Conservation (phyloP, 1,140 invertebrate species). For the Brachionus rotundiformis region DNA sequence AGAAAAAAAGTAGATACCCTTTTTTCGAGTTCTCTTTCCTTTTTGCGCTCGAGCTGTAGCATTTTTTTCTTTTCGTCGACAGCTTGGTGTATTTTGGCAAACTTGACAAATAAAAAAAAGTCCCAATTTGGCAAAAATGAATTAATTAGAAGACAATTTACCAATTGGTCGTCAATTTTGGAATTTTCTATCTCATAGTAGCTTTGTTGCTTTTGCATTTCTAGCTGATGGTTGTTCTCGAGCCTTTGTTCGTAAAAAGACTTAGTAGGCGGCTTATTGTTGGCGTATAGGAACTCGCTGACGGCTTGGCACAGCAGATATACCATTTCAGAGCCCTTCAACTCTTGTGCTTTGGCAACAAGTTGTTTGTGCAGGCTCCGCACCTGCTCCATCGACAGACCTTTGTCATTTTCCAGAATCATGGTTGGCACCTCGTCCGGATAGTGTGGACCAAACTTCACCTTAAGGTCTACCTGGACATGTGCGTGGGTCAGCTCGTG, state of each 20-base stretch:
- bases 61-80: slow-evolving; percentile 35
- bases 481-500: slow-evolving; percentile 66
- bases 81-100: slow-evolving; percentile 42
- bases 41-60: slow-evolving; percentile 48
- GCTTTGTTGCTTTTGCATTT: slow-evolving; percentile 65
- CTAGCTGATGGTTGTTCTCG: slow-evolving; percentile 68
- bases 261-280: slow-evolving; percentile 73
- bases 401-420: slow-evolving; percentile 70
- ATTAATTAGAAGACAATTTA: too few species aligned
- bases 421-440: slow-evolving; percentile 72
- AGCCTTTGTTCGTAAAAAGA: slow-evolving; percentile 84
- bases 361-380: slow-evolving; percentile 68
- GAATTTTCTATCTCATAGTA: slow-evolving; percentile 68
- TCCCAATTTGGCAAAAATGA: too few species aligned
- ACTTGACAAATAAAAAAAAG: not conserved
- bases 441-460: slow-evolving; percentile 72
- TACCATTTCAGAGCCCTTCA: slow-evolving; percentile 76
- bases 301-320: slow-evolving; percentile 73
- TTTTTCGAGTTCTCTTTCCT: slow-evolving; percentile 48
- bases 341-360: slow-evolving; percentile 65
- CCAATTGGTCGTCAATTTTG: slow-evolving; percentile 69
- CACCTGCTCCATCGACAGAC: slow-evolving; percentile 71
- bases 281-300: slow-evolving; percentile 71
- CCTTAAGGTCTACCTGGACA: slow-evolving; percentile 71
- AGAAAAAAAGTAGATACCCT: not conserved